phyloP scores from a whole-genome alignment of 1,140 invertebrate species.

The Procambarus clarkii region DNA sequence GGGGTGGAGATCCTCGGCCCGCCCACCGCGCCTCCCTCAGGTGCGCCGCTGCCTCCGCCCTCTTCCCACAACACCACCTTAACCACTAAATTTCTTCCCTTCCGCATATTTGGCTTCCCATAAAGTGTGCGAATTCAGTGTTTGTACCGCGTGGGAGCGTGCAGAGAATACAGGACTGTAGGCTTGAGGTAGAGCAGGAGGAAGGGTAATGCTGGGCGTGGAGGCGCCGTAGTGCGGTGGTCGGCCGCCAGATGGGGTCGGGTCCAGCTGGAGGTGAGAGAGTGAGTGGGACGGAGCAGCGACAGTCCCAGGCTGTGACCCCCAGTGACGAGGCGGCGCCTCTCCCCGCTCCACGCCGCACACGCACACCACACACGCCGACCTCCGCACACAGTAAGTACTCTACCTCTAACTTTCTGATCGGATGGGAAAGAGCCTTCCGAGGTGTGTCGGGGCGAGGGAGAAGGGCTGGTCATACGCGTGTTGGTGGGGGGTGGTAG shows the following conservation, averaged over 20 bases:
- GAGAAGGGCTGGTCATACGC: conserved; percentile 10
- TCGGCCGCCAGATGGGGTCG: conserved; percentile 50
- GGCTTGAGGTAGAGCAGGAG: too few relatives aligned
- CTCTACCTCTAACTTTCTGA: neutral
- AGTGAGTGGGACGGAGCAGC: conserved; percentile 37
- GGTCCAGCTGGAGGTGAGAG: conserved; percentile 58
- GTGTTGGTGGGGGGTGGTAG: conserved; percentile 40
- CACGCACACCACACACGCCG: too few relatives aligned
- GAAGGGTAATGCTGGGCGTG: conserved; percentile 34
- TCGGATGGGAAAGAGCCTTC: neutral
- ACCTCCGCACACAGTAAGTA: conserved; percentile 36
- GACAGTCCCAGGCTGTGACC: conserved; percentile 58
- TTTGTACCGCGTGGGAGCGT: too few relatives aligned
- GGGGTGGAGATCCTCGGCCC: conserved; percentile 7
- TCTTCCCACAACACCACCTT: neutral
- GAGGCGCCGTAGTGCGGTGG: conserved; percentile 22
- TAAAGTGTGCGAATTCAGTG: too few relatives aligned
- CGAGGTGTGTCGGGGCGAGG: neutral
- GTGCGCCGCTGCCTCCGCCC: conserved; percentile 7
- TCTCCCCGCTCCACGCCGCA: conserved; percentile 36
- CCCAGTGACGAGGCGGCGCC: conserved; percentile 49
- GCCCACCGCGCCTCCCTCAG: conserved; percentile 40
- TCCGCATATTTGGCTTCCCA: too few relatives aligned
- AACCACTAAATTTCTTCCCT: too few relatives aligned
- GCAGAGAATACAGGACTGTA: too few relatives aligned